Conservation (phyloP, 2,888 invertebrate genomes). For the Enchytraeus crypticus region DNA sequence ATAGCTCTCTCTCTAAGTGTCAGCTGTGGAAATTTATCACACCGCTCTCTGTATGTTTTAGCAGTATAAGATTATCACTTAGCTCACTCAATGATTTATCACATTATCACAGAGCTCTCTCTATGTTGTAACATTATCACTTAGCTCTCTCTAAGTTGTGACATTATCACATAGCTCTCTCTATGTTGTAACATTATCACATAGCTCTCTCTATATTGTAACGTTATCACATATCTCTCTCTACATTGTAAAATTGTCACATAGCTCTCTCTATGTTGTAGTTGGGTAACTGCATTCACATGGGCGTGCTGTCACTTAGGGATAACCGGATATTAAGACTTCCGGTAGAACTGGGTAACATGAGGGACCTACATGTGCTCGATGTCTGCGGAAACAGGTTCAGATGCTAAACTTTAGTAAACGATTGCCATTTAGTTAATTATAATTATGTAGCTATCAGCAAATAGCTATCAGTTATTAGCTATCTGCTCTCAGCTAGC, state of each 20-base stretch:
- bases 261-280: neutral
- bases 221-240: neutral
- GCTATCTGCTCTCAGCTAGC: too few species aligned
- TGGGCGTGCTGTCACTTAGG: conserved; percentile 9
- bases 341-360: conserved; percentile 6
- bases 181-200: too few species aligned
- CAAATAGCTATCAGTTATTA: too few species aligned
- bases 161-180: neutral
- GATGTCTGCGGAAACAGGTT: conserved; percentile 13
- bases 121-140: too few species aligned
- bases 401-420: neutral
- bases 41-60: too few species aligned
- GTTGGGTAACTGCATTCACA: conserved; percentile 9
- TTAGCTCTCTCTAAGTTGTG: neutral
- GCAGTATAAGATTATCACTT: too few species aligned
- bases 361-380: conserved; percentile 8
- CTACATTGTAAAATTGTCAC: neutral
- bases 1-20: too few species aligned
- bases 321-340: conserved; percentile 2
- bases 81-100: neutral
- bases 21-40: too few species aligned
- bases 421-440: too few species aligned
- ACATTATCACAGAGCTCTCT: neutral
- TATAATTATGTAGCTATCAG: too few species aligned
- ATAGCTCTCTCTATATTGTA: neutral